Percentiles rank a stretch among this genome's conserved stretches.
Evolutionary conservation across 2,113 vertebrate species (phyloP).

Genomic region (Sturnira hondurensis): DNA sequence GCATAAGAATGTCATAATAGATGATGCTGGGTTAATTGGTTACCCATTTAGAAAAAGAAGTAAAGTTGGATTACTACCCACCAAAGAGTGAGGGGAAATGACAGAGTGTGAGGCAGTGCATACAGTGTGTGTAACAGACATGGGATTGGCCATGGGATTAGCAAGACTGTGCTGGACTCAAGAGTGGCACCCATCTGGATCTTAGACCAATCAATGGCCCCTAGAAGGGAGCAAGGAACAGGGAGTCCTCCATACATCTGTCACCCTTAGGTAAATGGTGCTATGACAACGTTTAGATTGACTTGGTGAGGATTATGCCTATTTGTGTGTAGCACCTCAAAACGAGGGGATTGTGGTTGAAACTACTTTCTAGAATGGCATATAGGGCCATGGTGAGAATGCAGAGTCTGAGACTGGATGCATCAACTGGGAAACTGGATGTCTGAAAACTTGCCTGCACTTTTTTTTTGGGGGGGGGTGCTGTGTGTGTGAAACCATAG

Average conservation of each 20-base stretch:
- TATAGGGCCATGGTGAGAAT: neutral
- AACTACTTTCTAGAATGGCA: neutral
- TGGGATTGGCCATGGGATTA: neutral
- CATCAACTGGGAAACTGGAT: neutral
- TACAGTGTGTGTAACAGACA: neutral
- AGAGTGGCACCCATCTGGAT: neutral
- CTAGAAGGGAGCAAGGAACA: neutral
- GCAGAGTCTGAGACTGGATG: neutral
- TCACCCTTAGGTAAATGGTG: too few species aligned
- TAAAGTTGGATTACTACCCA: neutral
- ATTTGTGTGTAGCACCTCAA: neutral
- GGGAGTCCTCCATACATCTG: neutral
- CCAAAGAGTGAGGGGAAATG: neutral
- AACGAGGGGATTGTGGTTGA: neutral
- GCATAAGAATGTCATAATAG: neutral
- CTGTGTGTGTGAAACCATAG: neutral
- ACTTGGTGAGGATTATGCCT: neutral
- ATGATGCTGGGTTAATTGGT: neutral
- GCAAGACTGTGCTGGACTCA: neutral
- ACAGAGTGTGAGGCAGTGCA: neutral
- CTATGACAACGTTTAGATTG: too few species aligned
- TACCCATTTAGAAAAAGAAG: neutral
- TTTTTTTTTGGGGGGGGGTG: neutral
- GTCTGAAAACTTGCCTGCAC: neutral
- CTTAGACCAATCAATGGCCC: neutral